A percentile compares a stretch with the other conserved stretches of the same genome.
Evolutionary conservation across 1,140 invertebrate species (phyloP).

Genomic region (Trissolcus basalis): DNA sequence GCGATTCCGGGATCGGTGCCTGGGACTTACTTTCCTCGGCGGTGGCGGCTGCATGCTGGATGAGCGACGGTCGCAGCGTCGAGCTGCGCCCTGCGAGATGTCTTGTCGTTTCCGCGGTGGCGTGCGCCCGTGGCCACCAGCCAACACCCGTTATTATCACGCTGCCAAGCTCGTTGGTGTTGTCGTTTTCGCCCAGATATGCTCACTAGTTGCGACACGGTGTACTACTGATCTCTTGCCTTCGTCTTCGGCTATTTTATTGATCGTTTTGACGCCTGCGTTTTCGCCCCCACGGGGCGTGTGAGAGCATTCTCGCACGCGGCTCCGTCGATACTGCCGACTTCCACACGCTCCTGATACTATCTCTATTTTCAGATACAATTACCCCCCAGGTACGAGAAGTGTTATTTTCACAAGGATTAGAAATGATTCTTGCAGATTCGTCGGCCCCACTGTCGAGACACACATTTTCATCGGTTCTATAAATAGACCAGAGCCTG

Average conservation of each 20-base stretch:
- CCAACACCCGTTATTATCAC: constrained; percentile 14
- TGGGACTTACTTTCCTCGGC: constrained; percentile 80
- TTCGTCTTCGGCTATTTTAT: constrained; percentile 61
- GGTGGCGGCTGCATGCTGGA: constrained; percentile 84
- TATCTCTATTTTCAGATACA: constrained; percentile 8
- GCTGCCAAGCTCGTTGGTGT: constrained; percentile 33
- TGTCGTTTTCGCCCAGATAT: constrained; percentile 31
- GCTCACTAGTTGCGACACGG: constrained; percentile 58
- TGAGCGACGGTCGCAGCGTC: constrained; percentile 53
- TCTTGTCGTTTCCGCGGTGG: constrained; percentile 3
- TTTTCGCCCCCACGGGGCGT: constrained; percentile 51
- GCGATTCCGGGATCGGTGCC: constrained; percentile 3
- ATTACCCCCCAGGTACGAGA: neutral
- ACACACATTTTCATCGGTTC: too few relatives aligned
- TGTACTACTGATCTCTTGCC: constrained; percentile 61
- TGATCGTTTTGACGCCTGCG: constrained; percentile 62
- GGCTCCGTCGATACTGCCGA: constrained; percentile 59
- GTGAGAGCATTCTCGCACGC: constrained; percentile 35
- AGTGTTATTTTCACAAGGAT: too few relatives aligned
- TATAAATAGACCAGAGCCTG: too few relatives aligned
- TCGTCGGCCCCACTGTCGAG: too few relatives aligned
- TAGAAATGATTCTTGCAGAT: neutral
- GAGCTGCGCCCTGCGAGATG: constrained; percentile 10
- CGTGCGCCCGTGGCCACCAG: constrained; percentile 14
- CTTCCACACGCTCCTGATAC: constrained; percentile 26